Base-by-base conservation (phyloP, 2,113 vertebrate genomes). In the Phaetusa simplex region DNA sequence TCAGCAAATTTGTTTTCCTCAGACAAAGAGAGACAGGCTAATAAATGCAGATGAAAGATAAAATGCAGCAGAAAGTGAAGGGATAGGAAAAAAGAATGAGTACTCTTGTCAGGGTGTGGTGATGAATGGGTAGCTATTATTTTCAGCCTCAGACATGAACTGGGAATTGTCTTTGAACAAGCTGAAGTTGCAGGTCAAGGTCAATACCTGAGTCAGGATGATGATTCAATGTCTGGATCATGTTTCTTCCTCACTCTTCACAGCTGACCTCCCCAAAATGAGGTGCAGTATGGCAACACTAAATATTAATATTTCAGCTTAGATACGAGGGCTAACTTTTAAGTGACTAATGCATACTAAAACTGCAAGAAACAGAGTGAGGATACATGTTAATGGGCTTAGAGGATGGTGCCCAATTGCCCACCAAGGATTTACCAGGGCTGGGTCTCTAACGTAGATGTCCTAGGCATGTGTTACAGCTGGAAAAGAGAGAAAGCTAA, bases 21-120 rank as follows among this genome's bases (percentile, higher is more conserved):
- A 91, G 78, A 94, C 78, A 96, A 95, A 94, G 62, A 73, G 24
- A 97, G 86, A 88, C 78, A 93, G 58, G 62, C 70, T 96, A 95
- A 94, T 93, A 96, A 96, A 96, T 95, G 86, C 91, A 97, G 94
- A 95, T 95, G 78, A 91, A 95, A 96, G 81, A 94, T 95, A 93
- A 96, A 97, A 95, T 74, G 62, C 86, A 93, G 67, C 50, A 96
- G 59, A 95, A 96, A 90, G 66, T 82, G 82, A 96, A 95, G 32
- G 76, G 32, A 76, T 50, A 82, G 83, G 88, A 71, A 74, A 87
- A 92, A 87, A 89, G 81, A 95, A 94, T 65, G 81, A 82, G 12
- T 49, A 27, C 30, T 82, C 86, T 72, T 97, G 95, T 96, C 91
- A 95, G 69, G 40, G 27, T 72, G 49, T 70, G 53, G 49, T 95